phyloP scores from a whole-genome alignment of 2,888 invertebrate species.

The Mimachlamys varia region DNA sequence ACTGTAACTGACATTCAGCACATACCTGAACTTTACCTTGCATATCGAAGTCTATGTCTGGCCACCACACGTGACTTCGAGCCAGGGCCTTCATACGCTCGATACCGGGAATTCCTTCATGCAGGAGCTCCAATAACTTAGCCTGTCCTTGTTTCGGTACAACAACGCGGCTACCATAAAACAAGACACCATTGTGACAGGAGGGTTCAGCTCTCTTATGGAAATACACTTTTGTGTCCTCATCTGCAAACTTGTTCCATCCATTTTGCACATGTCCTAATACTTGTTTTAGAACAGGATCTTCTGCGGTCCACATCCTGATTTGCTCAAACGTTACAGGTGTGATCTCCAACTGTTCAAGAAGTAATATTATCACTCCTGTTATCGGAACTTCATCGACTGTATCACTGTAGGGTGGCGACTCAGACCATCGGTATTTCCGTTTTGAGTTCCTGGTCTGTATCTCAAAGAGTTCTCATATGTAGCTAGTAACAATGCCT shows the following conservation, averaged over 20 bases:
- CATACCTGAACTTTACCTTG: too few relatives aligned
- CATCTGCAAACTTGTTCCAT: conserved; percentile 15
- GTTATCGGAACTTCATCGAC: too few relatives aligned
- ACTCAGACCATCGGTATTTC: too few relatives aligned
- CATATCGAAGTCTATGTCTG: too few relatives aligned
- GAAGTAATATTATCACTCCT: conserved; percentile 43
- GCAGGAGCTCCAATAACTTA: background rate
- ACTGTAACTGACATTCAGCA: too few relatives aligned
- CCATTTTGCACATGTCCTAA: conserved; percentile 33
- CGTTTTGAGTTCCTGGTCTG: too few relatives aligned
- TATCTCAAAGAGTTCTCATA: too few relatives aligned
- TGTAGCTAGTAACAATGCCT: too few relatives aligned
- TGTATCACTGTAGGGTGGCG: too few relatives aligned
- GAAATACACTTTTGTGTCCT: conserved; percentile 39
- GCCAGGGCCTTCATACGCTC: too few relatives aligned
- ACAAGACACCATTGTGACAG: conserved; percentile 39
- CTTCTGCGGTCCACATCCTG: conserved; percentile 38
- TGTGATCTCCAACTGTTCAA: background rate
- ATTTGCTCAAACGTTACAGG: conserved; percentile 18
- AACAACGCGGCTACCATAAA: conserved; percentile 41
- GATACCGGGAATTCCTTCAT: too few relatives aligned
- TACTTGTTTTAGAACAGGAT: background rate
- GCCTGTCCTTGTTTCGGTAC: conserved; percentile 37
- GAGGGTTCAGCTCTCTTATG: conserved; percentile 45
- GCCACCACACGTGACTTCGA: too few relatives aligned